Base-by-base conservation (phyloP, 2,797 vertebrate genomes). In the Tenualosa thibaudeaui region DNA sequence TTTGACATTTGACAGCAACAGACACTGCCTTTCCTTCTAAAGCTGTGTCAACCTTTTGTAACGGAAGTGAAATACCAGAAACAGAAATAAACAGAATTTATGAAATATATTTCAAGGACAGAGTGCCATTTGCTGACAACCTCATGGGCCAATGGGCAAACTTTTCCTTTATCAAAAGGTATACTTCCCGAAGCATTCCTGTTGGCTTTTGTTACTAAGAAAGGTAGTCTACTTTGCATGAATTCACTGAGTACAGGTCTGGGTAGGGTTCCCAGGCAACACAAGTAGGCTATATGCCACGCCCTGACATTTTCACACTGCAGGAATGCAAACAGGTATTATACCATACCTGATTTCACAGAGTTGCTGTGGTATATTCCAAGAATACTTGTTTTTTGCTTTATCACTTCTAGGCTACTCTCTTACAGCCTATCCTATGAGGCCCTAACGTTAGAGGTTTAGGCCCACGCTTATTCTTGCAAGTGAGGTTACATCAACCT, bases 241-340 rank as follows among this genome's bases (percentile, higher is more conserved):
- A 17, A 8, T 19, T 60, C n/a, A 60, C 58, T 24, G 58, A 60
- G 58, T n/a, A 58, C 3, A 15, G 9, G 13, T 3, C 31, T 75
- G 6, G 40, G 17, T 75, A 17, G 40, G 17, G 89, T 90, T 88
- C 81, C 87, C 85, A 88, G 65, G 86, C 84, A 89, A 89, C 86
- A 53, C 53, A 81, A 53, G 78, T 65, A 10, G 31, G 0, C 31
- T 31, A 31, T 31, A 31, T 31, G 81, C 86, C 89, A 88, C 89
- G 86, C 88, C 89, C 85, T 85, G 50, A 37, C 71, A 87, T 81
- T 84, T 51, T 84, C 53, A 81, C 82, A 84, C 84, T 26, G 81
- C 24, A 12, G 13, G 68, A 84, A 84, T 86, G 53, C 13, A 58
- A 50, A 17, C 65, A 40, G 83, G 86, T 43, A 56, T 40, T 83